Base-by-base conservation (phyloP, 2,113 vertebrate genomes). In the Cyanoliseus patagonus region DNA sequence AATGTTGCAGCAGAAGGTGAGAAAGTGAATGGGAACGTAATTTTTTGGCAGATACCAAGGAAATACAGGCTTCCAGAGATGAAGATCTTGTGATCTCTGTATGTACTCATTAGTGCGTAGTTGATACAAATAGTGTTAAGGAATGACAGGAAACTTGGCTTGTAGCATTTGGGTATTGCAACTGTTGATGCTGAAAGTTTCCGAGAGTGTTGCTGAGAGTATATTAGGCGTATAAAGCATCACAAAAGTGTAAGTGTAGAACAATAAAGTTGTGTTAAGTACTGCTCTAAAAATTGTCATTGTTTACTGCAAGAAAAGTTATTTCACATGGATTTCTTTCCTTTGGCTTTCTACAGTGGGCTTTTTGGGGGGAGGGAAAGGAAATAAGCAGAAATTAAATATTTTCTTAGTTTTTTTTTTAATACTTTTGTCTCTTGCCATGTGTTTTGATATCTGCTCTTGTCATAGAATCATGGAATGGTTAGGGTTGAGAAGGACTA, bases 1-100 rank as follows among this genome's bases (percentile, higher is more conserved):
- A 55, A 37, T 17, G 3, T 14, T 24, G 23, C 19, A 68, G 49
- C 27, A 35, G 83, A 46, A n/a, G 7, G 7, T 80, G n/a, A 41
- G 27, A 33, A 62, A 55, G n/a, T 13, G 61, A 77, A 59, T 22
- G 25, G 39, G 8, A 20, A 33, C 10, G 12, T 66, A n/a, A 41
- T 42, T 20, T 11, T 11, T 17, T 0, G 0, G 16, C 28, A 64
- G 10, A 14, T 63, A 57, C 2, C 10, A 67, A 46, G n/a, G n/a
- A 81, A 86, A 70, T 10, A 10, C 30, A 22, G 44, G 33, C 37
- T 90, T 86, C 51, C 30, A 30, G 62, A 46, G 41, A 67, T 59
- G 31, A 53, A 88, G 88, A 42, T 8, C 23, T 88, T 55, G 7
- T 30, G 72, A 42, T 83, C 24, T 20, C 39, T 73, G 16, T 64